Base-by-base conservation (phyloP, 2,888 invertebrate species). In the Dryocosmus kuriphilus region DNA sequence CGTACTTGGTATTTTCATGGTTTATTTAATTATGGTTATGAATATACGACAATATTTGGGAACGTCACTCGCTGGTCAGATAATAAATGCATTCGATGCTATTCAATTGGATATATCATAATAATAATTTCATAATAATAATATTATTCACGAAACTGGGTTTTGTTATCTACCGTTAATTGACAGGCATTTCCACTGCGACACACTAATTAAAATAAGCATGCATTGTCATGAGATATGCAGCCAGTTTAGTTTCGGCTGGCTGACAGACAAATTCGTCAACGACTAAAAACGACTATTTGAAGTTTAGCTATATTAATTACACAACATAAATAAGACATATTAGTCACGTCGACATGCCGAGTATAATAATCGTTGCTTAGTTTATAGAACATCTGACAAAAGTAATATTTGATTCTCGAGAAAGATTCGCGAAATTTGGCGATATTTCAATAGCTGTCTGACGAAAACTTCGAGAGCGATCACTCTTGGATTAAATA, bases 181-280 rank as follows among this genome's bases (percentile, higher is more conserved):
- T 67, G 67, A 67, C 67, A 67, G 67, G 2, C n/a, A 67, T 67
- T 46, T 46, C 16, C 27, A 46, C 19, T 27, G 27, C 41, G 27
- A 67, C 41, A 65, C 19, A 41, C 27, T 38, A 22, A 65, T 41
- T 65, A 65, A 65, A 65, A 65, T 65, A 8, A 38, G 38, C 6
- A 65, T 65, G 11, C 35, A 65, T 65, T 35, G 65, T 63, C 22
- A 41, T 65, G 32, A 65, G 65, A 41, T 51, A 51, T n/a, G n/a
- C n/a, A 51, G n/a, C n/a, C 51, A 24, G 57, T 4, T 27, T 27
- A 41, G 41, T 7, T 67, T 41, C 46, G 41, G 67, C 67, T 67
- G 27, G 27, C 24, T 46, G n/a, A 24, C 67, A 67, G 27, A 8
- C 41, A 41, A 63, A 35, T 67, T 46, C 27, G 41, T 46, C 27